phyloP scores from a whole-genome alignment of 2,113 vertebrate genomes.

The Eudyptes chrysolophus region DNA sequence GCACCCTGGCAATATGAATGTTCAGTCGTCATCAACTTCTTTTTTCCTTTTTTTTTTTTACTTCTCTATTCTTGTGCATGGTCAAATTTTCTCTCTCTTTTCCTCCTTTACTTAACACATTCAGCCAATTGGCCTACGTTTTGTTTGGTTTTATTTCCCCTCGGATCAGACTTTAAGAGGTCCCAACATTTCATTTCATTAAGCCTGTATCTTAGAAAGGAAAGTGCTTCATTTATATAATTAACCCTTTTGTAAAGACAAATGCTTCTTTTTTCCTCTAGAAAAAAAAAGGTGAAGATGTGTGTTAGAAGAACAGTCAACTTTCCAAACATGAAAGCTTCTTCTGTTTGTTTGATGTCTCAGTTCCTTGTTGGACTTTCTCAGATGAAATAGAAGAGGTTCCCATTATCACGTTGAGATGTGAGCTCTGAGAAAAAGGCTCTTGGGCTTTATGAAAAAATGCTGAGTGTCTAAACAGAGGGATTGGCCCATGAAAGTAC shows the following conservation, averaged over 20 bases:
- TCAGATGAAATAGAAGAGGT: background rate
- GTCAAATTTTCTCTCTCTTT: background rate
- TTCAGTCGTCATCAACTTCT: background rate
- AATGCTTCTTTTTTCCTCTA: background rate
- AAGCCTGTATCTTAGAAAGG: background rate
- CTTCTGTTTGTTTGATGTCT: background rate
- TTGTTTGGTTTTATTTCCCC: background rate
- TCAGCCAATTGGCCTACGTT: background rate
- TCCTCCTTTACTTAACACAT: background rate
- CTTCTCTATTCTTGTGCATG: background rate
- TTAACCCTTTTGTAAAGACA: conserved; percentile 9
- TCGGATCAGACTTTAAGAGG: background rate
- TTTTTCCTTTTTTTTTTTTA: background rate
- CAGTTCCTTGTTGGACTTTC: background rate
- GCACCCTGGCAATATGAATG: background rate
- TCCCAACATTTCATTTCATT: background rate
- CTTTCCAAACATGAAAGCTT: conserved; percentile 24
- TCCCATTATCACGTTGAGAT: background rate
- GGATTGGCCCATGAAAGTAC: background rate
- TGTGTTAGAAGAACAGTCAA: background rate
- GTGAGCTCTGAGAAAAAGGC: background rate
- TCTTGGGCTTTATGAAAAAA: background rate
- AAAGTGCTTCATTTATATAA: background rate
- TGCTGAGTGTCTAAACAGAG: background rate
- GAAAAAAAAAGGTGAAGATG: background rate